Conservation (phyloP, 2,888 invertebrate genomes). For the Philonicus albiceps region DNA sequence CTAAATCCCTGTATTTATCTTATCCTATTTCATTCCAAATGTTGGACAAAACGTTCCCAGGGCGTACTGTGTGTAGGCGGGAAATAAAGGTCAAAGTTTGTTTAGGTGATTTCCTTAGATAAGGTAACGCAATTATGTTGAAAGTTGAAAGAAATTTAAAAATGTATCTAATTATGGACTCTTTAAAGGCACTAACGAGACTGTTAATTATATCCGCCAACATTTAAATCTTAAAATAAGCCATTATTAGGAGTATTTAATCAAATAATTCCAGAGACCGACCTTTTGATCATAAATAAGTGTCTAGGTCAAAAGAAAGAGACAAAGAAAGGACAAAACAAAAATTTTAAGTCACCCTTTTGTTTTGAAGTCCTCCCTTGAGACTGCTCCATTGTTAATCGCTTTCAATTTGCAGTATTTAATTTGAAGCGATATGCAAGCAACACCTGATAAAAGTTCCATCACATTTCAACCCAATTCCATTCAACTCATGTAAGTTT, state of each 20-base stretch:
- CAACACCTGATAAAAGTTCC: conserved; percentile 22
- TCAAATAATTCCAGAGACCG: background rate
- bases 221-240: background rate
- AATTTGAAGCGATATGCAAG: conserved; percentile 25
- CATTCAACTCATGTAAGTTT: conserved; percentile 19
- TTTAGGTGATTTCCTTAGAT: background rate
- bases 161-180: background rate
- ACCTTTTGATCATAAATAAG: background rate
- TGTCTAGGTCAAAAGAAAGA: conserved; percentile 24
- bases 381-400: conserved; percentile 19
- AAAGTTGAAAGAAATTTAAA: background rate
- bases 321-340: background rate
- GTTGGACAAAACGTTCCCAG: background rate
- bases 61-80: background rate
- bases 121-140: background rate
- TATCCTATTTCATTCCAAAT: background rate
- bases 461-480: conserved; percentile 40
- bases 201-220: background rate
- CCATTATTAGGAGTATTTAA: background rate
- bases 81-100: background rate
- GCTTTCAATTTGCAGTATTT: conserved; percentile 1
- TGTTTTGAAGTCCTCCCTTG: conserved; percentile 23
- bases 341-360: conserved; percentile 28
- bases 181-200: background rate
- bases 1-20: background rate